phyloP scores from a whole-genome alignment of 2,888 invertebrate species.

The Cosmia pyralina region DNA sequence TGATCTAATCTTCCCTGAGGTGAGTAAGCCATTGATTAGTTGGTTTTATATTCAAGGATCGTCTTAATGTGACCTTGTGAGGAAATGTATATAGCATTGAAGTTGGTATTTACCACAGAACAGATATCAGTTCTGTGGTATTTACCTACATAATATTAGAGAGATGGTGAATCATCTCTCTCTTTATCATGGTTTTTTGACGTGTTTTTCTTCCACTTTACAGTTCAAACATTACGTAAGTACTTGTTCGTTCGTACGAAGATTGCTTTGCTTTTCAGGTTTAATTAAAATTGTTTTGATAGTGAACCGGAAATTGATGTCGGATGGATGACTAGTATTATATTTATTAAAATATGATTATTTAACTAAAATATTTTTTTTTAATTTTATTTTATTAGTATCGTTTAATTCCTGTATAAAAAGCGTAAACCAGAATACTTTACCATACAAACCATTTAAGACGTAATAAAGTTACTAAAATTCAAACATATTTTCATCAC shows the following conservation, averaged over 20 bases:
- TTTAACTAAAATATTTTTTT: background rate
- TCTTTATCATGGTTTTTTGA: background rate
- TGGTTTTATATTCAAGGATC: conserved; percentile 27
- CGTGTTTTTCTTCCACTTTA: background rate
- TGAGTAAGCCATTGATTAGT: conserved; percentile 35
- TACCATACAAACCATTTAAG: background rate
- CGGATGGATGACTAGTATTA: background rate
- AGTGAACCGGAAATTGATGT: background rate
- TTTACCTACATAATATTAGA: background rate
- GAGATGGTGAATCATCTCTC: conserved; percentile 31
- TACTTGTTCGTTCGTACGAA: no score
- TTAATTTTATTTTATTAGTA: background rate
- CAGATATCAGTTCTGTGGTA: no score
- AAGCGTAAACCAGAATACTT: background rate
- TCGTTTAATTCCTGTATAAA: background rate
- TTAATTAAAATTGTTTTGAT: background rate
- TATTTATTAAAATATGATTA: background rate
- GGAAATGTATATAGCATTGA: conserved; percentile 17
- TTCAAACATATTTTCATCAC: background rate
- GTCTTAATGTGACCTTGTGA: conserved; percentile 9
- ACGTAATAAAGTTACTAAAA: conserved; percentile 6
- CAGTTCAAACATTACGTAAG: no score
- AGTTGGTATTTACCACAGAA: conserved; percentile 5
- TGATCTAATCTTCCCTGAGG: conserved; percentile 20
- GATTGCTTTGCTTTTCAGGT: background rate